These are phyloP conservation scores for Sarcophaga peregrina DNA, from an alignment of 1,140 invertebrate genomes.

Conservation along the genomic window DNA sequence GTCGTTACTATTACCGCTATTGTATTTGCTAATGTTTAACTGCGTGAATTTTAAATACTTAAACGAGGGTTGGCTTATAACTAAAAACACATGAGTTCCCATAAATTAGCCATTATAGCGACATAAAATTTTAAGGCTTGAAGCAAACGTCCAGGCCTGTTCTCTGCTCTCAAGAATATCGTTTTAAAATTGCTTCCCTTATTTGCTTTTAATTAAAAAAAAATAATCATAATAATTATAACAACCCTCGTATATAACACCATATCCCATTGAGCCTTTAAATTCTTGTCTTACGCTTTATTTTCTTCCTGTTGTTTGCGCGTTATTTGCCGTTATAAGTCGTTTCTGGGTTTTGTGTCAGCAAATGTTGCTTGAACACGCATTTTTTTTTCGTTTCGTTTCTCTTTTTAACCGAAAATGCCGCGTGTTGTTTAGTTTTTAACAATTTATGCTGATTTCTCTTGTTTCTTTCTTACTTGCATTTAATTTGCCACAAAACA, in stretches of 20 bases:
- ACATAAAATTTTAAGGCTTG: too few species aligned
- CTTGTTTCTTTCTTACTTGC: not conserved
- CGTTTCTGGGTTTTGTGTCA: not conserved
- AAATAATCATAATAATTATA: not conserved
- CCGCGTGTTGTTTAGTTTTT: not conserved
- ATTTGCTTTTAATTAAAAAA: not conserved
- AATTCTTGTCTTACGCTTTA: not conserved
- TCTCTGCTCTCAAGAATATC: too few species aligned
- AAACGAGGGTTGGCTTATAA: too few species aligned
- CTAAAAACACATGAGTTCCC: too few species aligned
- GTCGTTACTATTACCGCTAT: too few species aligned
- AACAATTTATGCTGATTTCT: not conserved
- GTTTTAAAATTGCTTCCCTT: too few species aligned
- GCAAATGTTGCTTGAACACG: constrained; percentile 1
- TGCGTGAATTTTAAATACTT: too few species aligned
- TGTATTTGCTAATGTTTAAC: too few species aligned
- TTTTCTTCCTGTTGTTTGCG: not conserved
- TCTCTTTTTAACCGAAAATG: not conserved
- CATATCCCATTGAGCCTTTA: not conserved
- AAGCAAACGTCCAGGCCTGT: too few species aligned
- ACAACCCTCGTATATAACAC: too few species aligned
- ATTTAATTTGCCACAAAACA: too few species aligned
- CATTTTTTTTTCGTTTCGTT: not conserved
- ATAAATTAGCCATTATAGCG: too few species aligned
- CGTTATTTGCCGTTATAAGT: not conserved